Evolutionary conservation across 37 sponge, comb jelly and placozoan species (phyloP), one percentile per base, ranked within the genome.

Genomic region (Crambe crambe): DNA sequence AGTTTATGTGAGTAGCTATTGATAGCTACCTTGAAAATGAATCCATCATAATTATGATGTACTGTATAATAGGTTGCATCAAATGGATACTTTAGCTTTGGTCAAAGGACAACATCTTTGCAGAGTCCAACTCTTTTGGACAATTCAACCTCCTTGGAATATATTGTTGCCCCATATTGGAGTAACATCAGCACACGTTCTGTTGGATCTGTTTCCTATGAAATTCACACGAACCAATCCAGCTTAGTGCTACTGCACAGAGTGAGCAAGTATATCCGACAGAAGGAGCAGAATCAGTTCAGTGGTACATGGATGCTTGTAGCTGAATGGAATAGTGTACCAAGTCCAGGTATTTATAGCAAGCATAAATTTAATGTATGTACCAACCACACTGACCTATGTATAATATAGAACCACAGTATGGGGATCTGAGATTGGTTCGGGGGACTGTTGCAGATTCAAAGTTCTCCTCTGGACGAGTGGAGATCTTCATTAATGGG

Each of bases 11-110:
- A 31, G 69, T 37, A 29, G 5, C 25, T 29, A 8, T 29, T 20
- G 6, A 27, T 61, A 20, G 30, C 25, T 61, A 27, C 6, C 15
- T 20, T 23, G 25, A 61, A 29, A 20, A 23, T 61, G 63, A 61
- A 29, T 36, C 21, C 12, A 37, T 20, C 9, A 68, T 68, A 31
- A 68, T 8, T 25, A 62, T 62, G 27, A 62, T 62, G 9, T 62
- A 8, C 25, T 25, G 56, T 18, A 62, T 36, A 30, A 25, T 42
- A 72, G 77, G 77, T 77, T 60, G 63, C 23, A 37, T 61, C 65
- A 12, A 77, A 77, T 77, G 77, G 77, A 38, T 62, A 29, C 32
- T n/a, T 62, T 26, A 61, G 64, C 22, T 63, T 77, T 77, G 77
- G 77, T 26, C 23, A 26, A 39, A 25, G 77, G 2, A 1, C 37